phyloP scores from a whole-genome alignment of 2,888 invertebrate species.

The Cheilosia grossa region DNA sequence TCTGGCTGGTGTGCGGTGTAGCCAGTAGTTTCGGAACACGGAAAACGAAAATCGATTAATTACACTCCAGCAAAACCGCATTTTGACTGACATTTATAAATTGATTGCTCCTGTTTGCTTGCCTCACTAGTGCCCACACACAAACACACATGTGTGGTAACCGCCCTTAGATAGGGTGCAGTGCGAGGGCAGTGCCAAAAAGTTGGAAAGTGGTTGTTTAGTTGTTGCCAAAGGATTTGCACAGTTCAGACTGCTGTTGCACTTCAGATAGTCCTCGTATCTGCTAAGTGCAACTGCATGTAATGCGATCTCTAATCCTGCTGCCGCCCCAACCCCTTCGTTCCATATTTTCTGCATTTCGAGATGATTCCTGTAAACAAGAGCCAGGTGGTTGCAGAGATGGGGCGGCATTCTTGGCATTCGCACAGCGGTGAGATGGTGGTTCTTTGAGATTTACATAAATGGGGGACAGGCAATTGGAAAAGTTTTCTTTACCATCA shows the following conservation, averaged over 20 bases:
- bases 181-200: constrained; percentile 48
- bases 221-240: constrained; percentile 78
- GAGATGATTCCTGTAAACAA: constrained; percentile 54
- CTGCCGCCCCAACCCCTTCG: not conserved
- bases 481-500: constrained; percentile 58
- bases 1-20: not conserved
- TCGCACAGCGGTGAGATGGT: constrained; percentile 4
- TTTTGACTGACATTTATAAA: constrained; percentile 79
- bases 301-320: constrained; percentile 68
- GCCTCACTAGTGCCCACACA: constrained; percentile 72
- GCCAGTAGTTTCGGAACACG: constrained; percentile 58
- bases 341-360: constrained; percentile 19
- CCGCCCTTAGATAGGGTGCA: not conserved
- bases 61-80: constrained; percentile 77
- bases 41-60: constrained; percentile 78
- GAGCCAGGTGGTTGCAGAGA: constrained; percentile 38
- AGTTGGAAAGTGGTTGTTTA: constrained; percentile 78
- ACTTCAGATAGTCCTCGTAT: constrained; percentile 51
- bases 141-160: constrained; percentile 59
- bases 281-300: constrained; percentile 73
- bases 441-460: constrained; percentile 64
- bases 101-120: constrained; percentile 77
- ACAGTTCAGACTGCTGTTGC: constrained; percentile 33
- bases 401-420: not conserved
- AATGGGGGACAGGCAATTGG: constrained; percentile 70